phyloP scores from a whole-genome alignment of 2,888 invertebrate genomes.

The Caenorhabditis sp. region DNA sequence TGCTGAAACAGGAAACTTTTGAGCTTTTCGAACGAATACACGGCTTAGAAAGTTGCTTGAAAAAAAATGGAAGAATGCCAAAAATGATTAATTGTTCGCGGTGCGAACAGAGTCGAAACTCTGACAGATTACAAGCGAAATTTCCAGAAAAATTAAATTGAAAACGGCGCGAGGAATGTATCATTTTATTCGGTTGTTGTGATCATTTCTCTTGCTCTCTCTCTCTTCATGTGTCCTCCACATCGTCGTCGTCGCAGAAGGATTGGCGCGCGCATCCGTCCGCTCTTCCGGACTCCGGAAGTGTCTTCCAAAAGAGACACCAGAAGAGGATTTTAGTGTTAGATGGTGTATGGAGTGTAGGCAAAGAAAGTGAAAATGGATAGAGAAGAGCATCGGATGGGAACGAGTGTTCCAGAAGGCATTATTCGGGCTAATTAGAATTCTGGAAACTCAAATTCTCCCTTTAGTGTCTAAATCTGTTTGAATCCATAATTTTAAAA shows the following conservation, averaged over 20 bases:
- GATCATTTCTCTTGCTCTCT: constrained; percentile 14
- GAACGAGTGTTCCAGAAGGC: constrained; percentile 28
- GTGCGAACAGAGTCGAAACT: no score
- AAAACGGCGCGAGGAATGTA: constrained; percentile 17
- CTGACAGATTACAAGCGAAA: no score
- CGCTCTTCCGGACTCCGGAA: constrained; percentile 57
- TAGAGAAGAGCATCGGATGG: constrained; percentile 9
- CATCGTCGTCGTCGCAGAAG: constrained; percentile 23
- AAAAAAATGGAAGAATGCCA: no score
- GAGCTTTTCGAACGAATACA: no score
- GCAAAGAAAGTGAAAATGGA: constrained; percentile 1
- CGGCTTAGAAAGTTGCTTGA: no score
- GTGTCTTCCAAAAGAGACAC: constrained; percentile 37
- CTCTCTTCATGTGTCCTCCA: neutral
- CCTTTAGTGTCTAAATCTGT: no score
- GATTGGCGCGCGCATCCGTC: constrained; percentile 61
- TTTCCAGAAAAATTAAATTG: neutral
- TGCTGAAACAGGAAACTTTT: no score
- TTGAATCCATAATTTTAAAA: no score
- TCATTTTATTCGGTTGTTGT: constrained; percentile 55
- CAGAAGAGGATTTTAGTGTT: constrained; percentile 17
- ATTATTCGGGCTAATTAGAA: neutral
- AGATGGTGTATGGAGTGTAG: neutral
- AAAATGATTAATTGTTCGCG: no score
- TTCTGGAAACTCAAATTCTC: no score